Percentiles rank a stretch among this genome's conserved stretches.
These are phyloP conservation scores for Synaphobranchus kaupii DNA, from an alignment of 2,797 vertebrate species.

Conservation along the genomic window DNA sequence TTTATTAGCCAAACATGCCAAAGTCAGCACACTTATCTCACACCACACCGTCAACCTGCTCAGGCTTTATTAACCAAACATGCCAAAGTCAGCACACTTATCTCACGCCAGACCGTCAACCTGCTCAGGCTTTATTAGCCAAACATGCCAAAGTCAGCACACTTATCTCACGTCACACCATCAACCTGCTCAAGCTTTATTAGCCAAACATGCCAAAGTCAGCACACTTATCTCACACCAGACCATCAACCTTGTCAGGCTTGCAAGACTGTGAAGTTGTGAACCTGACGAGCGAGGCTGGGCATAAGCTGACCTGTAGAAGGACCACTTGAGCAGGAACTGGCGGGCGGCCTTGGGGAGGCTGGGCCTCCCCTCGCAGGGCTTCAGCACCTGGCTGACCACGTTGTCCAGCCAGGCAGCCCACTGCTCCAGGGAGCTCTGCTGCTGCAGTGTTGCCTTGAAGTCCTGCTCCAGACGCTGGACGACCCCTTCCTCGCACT, in stretches of 20 bases:
- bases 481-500: slow-evolving; percentile 94
- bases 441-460: slow-evolving; percentile 95
- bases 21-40: not conserved
- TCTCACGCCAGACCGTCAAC: not conserved
- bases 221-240: not conserved
- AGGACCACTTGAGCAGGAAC: slow-evolving; percentile 98
- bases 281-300: not conserved
- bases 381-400: slow-evolving; percentile 92
- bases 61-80: too few species aligned
- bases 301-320: slow-evolving; percentile 82
- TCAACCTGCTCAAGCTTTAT: too few species aligned
- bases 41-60: too few species aligned
- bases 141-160: too few species aligned
- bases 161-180: too few species aligned
- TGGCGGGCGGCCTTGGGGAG: slow-evolving; percentile 94
- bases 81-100: too few species aligned
- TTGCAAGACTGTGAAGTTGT: not conserved
- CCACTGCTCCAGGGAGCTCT: slow-evolving; percentile 98
- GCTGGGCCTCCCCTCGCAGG: slow-evolving; percentile 86
- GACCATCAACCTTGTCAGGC: not conserved
- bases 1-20: too few species aligned
- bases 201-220: too few species aligned
- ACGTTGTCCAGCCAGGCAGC: slow-evolving; percentile 93
- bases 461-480: slow-evolving; percentile 97
- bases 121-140: too few species aligned